Conservation (phyloP, 2,888 invertebrate genomes). For the Stenotaenia linearis region DNA sequence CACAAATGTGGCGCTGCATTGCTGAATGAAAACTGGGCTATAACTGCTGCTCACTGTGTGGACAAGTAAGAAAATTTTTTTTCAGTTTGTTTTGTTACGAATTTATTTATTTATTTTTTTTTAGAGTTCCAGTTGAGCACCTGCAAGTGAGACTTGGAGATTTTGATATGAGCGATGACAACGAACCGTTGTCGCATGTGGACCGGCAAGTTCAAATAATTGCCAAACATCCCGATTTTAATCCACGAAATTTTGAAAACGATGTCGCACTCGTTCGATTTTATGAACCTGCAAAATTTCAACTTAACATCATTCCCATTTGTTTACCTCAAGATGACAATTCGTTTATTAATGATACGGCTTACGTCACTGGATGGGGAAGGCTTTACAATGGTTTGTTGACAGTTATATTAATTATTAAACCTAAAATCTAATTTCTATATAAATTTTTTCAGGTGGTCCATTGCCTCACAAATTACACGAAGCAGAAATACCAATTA, state of each 20-base stretch:
- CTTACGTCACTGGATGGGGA: conserved; percentile 89
- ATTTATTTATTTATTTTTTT: background rate
- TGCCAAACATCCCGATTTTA: conserved; percentile 80
- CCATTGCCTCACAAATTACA: conserved; percentile 83
- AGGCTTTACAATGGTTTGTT: conserved; percentile 73
- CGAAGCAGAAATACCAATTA: conserved; percentile 84
- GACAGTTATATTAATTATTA: no score
- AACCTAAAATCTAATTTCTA: background rate
- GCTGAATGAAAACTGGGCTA: conserved; percentile 87
- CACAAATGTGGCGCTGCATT: conserved; percentile 91
- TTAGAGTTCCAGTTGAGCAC: conserved; percentile 87
- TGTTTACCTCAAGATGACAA: conserved; percentile 76
- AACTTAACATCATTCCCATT: conserved; percentile 83
- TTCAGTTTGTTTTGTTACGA: background rate
- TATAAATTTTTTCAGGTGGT: conserved; percentile 60
- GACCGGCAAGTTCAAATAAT: conserved; percentile 86
- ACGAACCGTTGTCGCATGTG: conserved; percentile 80
- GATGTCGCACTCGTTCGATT: conserved; percentile 81
- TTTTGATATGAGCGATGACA: conserved; percentile 77
- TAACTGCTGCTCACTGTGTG: conserved; percentile 88
- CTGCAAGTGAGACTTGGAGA: conserved; percentile 79
- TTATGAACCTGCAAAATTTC: conserved; percentile 84
- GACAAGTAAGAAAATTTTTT: conserved; percentile 66
- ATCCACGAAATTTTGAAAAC: conserved; percentile 85
- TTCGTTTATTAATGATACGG: conserved; percentile 75